Evolutionary conservation across 2,113 vertebrate genomes (phyloP).

Genomic region (Tetraodon nigroviridis): DNA sequence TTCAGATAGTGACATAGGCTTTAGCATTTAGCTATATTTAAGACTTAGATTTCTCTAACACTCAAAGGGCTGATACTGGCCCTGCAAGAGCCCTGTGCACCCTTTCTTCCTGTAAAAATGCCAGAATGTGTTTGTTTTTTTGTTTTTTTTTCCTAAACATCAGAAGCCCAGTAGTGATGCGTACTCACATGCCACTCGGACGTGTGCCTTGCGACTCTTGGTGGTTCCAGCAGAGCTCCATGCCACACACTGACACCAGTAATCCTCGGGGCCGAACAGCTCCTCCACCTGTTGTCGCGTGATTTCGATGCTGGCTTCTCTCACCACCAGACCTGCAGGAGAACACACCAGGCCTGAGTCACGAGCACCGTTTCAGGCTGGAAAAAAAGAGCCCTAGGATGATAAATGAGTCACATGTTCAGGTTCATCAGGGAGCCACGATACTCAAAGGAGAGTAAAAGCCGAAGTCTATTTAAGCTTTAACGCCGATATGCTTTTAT

Average conservation of each 20-base stretch:
- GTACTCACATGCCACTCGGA: constrained; percentile 93
- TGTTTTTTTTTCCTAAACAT: too few relatives aligned
- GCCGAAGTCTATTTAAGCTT: too few relatives aligned
- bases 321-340: constrained; percentile 87
- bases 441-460: background rate
- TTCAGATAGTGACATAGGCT: too few relatives aligned
- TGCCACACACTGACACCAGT: constrained; percentile 96
- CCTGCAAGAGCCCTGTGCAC: too few relatives aligned
- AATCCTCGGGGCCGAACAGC: constrained; percentile 89
- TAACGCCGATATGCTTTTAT: constrained; percentile 16
- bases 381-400: background rate
- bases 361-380: background rate
- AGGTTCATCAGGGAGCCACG: background rate
- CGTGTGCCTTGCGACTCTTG: constrained; percentile 92
- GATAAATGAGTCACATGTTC: constrained; percentile 3
- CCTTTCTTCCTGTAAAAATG: too few relatives aligned
- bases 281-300: constrained; percentile 93
- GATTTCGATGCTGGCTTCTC: constrained; percentile 93
- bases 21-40: too few relatives aligned
- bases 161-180: background rate
- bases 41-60: background rate
- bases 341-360: background rate
- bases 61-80: too few relatives aligned
- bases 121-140: too few relatives aligned
- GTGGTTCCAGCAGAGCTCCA: constrained; percentile 96